A percentile compares a stretch with the other conserved stretches of the same genome.
Conservation (phyloP, 1,140 invertebrate species). For the Cecropterus lyciades region DNA sequence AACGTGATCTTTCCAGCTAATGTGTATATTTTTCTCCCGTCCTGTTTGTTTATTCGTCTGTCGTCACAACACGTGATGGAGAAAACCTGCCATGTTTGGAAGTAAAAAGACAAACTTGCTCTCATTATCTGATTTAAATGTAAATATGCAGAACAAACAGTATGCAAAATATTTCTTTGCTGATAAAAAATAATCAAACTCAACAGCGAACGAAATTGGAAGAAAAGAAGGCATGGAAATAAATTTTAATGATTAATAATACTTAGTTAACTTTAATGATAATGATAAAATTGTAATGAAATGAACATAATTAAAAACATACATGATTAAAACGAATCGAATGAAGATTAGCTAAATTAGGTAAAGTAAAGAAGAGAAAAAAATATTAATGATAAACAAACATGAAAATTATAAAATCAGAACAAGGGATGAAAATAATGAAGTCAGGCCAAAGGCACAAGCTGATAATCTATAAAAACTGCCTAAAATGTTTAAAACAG, state of each 20-base stretch:
- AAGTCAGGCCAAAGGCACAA: too few species aligned
- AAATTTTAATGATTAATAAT: not conserved
- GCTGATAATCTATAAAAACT: too few species aligned
- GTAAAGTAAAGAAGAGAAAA: too few species aligned
- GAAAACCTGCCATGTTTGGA: constrained; percentile 22
- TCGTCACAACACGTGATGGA: constrained; percentile 25
- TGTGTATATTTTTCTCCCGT: constrained; percentile 13
- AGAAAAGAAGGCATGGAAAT: not conserved
- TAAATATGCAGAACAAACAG: constrained; percentile 11
- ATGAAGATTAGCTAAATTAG: too few species aligned
- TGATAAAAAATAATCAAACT: not conserved
- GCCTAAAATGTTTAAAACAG: too few species aligned
- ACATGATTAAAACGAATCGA: too few species aligned
- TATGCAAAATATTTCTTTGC: not conserved
- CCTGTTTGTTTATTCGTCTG: constrained; percentile 12
- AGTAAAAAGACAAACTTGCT: constrained; percentile 22
- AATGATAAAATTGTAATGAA: too few species aligned
- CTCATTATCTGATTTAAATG: constrained; percentile 23
- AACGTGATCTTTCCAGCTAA: not conserved
- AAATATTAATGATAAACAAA: too few species aligned
- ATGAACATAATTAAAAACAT: too few species aligned
- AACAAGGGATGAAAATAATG: too few species aligned
- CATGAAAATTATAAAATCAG: too few species aligned
- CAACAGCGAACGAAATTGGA: not conserved
- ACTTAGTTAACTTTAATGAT: too few species aligned